These are phyloP conservation scores for Apogon hyalosoma DNA, from an alignment of 2,797 vertebrate genomes.

Conservation along the genomic window DNA sequence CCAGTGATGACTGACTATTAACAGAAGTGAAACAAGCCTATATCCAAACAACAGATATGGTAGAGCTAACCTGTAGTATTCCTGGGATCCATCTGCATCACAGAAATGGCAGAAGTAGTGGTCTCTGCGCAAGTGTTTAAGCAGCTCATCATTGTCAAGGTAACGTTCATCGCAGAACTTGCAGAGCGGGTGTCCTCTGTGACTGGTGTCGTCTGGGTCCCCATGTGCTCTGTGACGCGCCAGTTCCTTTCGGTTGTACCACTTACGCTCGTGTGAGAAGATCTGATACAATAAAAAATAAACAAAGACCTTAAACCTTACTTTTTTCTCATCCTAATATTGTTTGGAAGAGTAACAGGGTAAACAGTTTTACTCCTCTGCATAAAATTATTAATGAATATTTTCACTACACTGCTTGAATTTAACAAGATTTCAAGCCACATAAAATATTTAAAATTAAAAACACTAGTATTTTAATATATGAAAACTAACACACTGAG, in stretches of 20 bases:
- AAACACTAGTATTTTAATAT: too few species aligned
- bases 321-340: too few species aligned
- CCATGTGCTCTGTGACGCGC: constrained; percentile 94
- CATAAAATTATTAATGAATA: too few species aligned
- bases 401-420: too few species aligned
- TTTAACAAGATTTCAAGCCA: too few species aligned
- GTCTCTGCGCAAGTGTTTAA: constrained; percentile 95
- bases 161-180: constrained; percentile 98
- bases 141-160: constrained; percentile 95
- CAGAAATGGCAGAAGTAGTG: constrained; percentile 99
- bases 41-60: too few species aligned
- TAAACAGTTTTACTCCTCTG: too few species aligned
- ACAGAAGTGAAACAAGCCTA: too few species aligned
- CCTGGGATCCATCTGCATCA: constrained; percentile 95
- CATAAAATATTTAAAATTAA: too few species aligned
- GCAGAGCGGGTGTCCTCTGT: constrained; percentile 96
- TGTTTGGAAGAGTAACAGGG: too few species aligned
- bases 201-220: constrained; percentile 96
- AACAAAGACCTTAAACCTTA: too few species aligned
- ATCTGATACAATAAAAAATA: constrained; percentile 81
- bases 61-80: constrained; percentile 92
- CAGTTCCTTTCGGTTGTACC: constrained; percentile 97
- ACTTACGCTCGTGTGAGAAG: constrained; percentile 93
- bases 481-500: too few species aligned
- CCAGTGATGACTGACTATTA: background rate